Evolutionary conservation across 2,797 vertebrate genomes (phyloP).

Genomic region (Acropternis orthonyx): DNA sequence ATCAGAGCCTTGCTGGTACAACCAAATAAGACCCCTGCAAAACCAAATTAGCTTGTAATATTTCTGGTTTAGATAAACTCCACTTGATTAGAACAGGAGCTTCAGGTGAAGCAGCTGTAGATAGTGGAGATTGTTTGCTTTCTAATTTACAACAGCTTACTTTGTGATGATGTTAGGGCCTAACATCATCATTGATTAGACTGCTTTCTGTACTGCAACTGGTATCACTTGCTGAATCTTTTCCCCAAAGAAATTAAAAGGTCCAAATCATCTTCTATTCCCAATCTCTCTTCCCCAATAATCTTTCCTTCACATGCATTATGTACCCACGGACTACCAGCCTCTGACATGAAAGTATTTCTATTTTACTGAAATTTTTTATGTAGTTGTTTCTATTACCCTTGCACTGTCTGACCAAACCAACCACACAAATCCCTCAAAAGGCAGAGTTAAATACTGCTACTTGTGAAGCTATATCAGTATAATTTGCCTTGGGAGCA

Average conservation of each 20-base stretch:
- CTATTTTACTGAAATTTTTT: background rate
- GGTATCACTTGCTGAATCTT: background rate
- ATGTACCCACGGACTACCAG: background rate
- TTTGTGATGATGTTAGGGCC: background rate
- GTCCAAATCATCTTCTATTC: background rate
- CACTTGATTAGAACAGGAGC: background rate
- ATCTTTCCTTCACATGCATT: background rate
- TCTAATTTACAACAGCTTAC: background rate
- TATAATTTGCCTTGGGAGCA: slow-evolving; percentile 49
- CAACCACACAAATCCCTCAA: background rate
- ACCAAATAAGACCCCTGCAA: background rate
- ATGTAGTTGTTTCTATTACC: background rate
- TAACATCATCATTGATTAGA: background rate
- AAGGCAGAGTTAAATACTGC: background rate
- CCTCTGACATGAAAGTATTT: background rate
- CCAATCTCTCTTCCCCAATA: background rate
- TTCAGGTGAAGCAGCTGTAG: background rate
- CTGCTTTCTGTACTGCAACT: background rate
- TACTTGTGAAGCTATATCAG: background rate
- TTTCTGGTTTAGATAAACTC: background rate
- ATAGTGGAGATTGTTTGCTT: background rate
- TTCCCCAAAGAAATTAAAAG: background rate
- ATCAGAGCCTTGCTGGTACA: background rate
- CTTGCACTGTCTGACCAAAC: background rate
- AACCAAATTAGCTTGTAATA: background rate